Evolutionary conservation across 2,113 vertebrate genomes (phyloP), one percentile per base, ranked within the genome.

Genomic region (Mystacornis crossleyi): DNA sequence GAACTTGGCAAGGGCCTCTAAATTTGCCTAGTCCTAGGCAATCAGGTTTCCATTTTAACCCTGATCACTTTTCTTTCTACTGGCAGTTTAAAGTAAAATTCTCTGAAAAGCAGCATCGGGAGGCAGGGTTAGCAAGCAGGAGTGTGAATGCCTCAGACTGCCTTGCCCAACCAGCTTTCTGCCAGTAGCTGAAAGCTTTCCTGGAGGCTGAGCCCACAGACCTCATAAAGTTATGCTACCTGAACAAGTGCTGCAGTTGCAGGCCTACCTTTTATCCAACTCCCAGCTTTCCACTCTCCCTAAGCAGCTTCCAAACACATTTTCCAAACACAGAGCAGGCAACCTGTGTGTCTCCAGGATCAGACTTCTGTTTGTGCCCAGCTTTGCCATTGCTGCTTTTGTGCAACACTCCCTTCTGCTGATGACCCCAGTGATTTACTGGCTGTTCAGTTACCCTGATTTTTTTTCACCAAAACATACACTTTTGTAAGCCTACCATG

Each of bases 311-410:
- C 57, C 31, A 71, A 67, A 42, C 13, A 38, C 33, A 36, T 58
- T 11, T 3, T n/a, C n/a, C n/a, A n/a, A n/a, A n/a, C n/a, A n/a
- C n/a, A n/a, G n/a, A 38, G 36, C 24, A 89, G 10, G 45, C 34
- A 47, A 40, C 4, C 6, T 11, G 0, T 8, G 5, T 0, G 0
- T 51, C n/a, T 50, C 53, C 40, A 40, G 67, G 24, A 48, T 62
- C 33, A 26, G 29, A 18, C 21, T 55, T 26, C 3, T 2, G 5
- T 40, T 28, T 1, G 4, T 31, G 25, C 25, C 33, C 11, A 51
- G 40, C 20, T 75, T 61, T 75, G 81, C 48, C 8, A 4, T 21
- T 73, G 24, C 10, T 23, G 18, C 6, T 83, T 70, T 20, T 65
- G 26, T 38, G 23, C 36, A 79, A 14, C 3, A 3, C 4, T 19